phyloP scores from a whole-genome alignment of 2,888 invertebrate genomes.

The Agriopis marginaria region DNA sequence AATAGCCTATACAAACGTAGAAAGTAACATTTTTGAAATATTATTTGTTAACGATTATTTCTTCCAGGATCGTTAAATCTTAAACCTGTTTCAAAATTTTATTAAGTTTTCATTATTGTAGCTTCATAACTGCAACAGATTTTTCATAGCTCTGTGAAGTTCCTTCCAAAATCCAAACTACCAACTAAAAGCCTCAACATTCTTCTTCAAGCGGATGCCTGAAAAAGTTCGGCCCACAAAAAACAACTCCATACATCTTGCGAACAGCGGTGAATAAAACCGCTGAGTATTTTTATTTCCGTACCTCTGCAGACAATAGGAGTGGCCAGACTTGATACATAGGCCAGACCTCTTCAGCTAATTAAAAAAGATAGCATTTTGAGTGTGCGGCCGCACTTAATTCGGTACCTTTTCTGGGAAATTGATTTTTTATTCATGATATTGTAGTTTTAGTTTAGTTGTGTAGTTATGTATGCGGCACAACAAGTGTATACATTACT shows the following conservation, averaged over 20 bases:
- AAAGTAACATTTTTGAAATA: no score
- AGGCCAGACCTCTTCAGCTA: constrained; percentile 65
- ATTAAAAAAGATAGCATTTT: constrained; percentile 64
- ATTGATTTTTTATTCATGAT: constrained; percentile 34
- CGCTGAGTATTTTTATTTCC: constrained; percentile 46
- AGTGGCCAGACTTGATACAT: constrained; percentile 55
- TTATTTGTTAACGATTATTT: no score
- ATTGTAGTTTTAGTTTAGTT: constrained; percentile 18
- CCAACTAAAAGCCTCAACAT: constrained; percentile 8
- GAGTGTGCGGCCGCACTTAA: constrained; percentile 28
- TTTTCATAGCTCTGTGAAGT: neutral
- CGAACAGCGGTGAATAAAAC: constrained; percentile 35
- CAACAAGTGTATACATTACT: neutral
- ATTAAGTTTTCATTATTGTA: neutral
- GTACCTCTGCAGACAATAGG: constrained; percentile 53
- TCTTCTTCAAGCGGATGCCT: constrained; percentile 10
- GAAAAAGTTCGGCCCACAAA: constrained; percentile 36
- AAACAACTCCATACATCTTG: constrained; percentile 42
- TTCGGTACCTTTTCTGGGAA: constrained; percentile 13
- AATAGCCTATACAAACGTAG: no score
- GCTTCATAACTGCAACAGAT: neutral
- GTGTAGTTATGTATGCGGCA: neutral
- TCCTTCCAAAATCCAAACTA: neutral
- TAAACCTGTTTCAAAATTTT: no score
- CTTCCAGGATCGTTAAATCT: no score